Base-by-base conservation (phyloP, 2,888 invertebrate genomes). In the Himalopsyche japonica region DNA sequence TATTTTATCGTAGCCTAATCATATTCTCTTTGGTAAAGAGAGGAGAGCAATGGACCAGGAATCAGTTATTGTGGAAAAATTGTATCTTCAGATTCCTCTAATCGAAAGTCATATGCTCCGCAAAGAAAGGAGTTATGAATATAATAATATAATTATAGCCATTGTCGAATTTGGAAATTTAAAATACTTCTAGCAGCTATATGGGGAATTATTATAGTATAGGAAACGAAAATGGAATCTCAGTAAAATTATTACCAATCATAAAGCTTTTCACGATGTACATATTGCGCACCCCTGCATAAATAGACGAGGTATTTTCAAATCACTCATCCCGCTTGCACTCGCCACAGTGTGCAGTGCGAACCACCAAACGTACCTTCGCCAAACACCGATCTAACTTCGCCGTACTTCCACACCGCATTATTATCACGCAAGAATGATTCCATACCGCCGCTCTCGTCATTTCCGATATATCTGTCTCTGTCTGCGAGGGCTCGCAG, bases 331-430 rank as follows among this genome's bases (percentile, higher is more conserved):
- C 70, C 70, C 27, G 70, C 70, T 70, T 70, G 70, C 70, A 70
- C 70, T 27, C 70, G 27, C 70, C 27, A 27, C 24, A 70, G 70
- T 70, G 70, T 70, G 70, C 70, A 70, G 70, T 70, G 15, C 10
- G 70, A 70, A 70, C 70, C 70, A 27, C 70, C 27, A 27, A 27
- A 70, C 70, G 70, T 70, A 70, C 70, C 70, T 70, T 27, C 70
- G 70, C 15, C 30, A 27, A 70, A 70, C 70, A 70, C 70, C 70
- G 27, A 70, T 70, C 27, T 27, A 70, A 27, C 70, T 70, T 27
- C 77, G n/a, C 77, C 37, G 24, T 43, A 77, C 34, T 77, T 77
- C 77, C 77, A 34, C 77, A 70, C 77, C 77, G 34, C 77, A 77
- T 43, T 77, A 77, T 77, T 37, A 77, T 77, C 37, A 48, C 27